phyloP scores from a whole-genome alignment of 2,888 invertebrate species.

The Priapulus caudatus region DNA sequence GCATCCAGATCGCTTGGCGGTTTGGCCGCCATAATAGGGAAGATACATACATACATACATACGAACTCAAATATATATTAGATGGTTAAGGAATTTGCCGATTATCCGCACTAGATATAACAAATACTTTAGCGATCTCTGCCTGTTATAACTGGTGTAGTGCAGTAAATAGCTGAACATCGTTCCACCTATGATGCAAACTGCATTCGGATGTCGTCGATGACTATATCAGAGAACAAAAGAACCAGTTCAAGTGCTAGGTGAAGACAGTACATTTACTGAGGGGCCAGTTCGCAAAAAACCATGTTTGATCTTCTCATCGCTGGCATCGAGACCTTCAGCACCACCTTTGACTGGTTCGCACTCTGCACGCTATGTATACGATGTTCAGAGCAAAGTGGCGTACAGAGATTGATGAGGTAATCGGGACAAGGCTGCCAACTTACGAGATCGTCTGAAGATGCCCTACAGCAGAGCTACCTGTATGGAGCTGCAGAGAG shows the following conservation, averaged over 20 bases:
- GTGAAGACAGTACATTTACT: not conserved
- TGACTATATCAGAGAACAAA: not conserved
- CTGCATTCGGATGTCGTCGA: not conserved
- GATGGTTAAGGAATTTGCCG: not conserved
- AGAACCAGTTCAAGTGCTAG: not conserved
- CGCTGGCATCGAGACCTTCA: not conserved
- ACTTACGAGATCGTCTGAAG: not conserved
- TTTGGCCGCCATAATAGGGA: too few relatives aligned
- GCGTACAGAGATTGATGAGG: not conserved
- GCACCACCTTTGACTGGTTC: not conserved
- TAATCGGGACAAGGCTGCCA: not conserved
- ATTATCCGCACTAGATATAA: not conserved
- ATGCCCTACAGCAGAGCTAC: not conserved
- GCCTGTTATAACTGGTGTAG: not conserved
- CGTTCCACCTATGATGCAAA: not conserved
- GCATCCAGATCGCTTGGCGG: too few relatives aligned
- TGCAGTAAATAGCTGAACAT: not conserved
- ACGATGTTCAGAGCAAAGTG: not conserved
- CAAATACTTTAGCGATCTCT: too few relatives aligned
- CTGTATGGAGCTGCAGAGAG: too few relatives aligned
- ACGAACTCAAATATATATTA: too few relatives aligned
- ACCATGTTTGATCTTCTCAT: not conserved
- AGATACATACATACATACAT: too few relatives aligned
- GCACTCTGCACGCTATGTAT: not conserved
- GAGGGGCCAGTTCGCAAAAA: too few relatives aligned